Evolutionary conservation across 2,888 invertebrate genomes (phyloP), one percentile per base, ranked within the genome.

Genomic region (Pseudococcus jackbeardsleyi): DNA sequence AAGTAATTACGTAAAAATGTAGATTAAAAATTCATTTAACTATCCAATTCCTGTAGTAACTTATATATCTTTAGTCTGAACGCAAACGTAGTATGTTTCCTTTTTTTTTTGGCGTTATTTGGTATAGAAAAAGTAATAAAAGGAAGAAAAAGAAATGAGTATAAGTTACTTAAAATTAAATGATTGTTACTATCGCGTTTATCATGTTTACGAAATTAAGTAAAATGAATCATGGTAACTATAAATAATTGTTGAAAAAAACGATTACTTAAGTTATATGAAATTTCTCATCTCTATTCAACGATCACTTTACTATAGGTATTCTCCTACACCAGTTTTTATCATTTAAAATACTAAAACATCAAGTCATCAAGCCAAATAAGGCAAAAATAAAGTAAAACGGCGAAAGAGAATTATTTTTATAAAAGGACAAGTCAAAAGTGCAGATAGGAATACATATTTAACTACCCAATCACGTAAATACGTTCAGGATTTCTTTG

Each of bases 161-260:
- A 77, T 42, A 33, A 11, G 19, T 46, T 42, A 82, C 79, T 82
- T 82, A 82, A 46, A 42, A 82, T 82, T 46, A 82, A 82, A 82
- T 82, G 79, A 82, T 82, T 82, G 79, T 82, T 82, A 82, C 79
- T 82, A 82, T 82, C 79, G 79, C 79, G 11, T 82, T 82, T 46
- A 82, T 82, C 79, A 82, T 82, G 19, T 82, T 82, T 82, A 82
- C 79, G 79, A 33, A 19, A 82, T 82, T 82, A 82, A 82, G 46
- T 64, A 82, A 82, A 82, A 46, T 72, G 46, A 82, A 82, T 82
- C 46, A 82, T 82, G 79, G 79, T 82, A 82, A 82, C 79, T 82
- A 82, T 82, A 33, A 82, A 82, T 82, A 82, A 46, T 46, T 46
- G 46, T 82, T 82, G 19, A 46, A 19, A 42, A 42, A 82, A 82